Evolutionary conservation across 2,113 vertebrate species (phyloP).

Genomic region (Nannospalax galili): DNA sequence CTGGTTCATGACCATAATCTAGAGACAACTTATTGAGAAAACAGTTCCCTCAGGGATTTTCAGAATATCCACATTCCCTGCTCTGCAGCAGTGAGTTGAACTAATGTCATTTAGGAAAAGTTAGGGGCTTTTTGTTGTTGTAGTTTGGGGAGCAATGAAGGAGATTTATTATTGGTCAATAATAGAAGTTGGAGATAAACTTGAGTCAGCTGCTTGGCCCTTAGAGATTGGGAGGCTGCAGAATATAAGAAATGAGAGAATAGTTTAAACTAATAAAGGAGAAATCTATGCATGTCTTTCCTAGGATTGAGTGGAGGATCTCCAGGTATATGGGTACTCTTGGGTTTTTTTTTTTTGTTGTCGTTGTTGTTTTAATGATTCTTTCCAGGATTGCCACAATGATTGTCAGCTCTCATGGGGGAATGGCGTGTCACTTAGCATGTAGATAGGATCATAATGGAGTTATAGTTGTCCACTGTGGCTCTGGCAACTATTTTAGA

Average conservation of each 20-base stretch:
- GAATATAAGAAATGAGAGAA: not conserved
- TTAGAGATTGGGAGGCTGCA: too few relatives aligned
- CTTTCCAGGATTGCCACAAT: not conserved
- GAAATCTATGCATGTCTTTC: not conserved
- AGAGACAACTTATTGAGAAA: not conserved
- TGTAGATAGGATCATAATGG: not conserved
- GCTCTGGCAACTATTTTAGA: not conserved
- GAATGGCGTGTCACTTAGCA: not conserved
- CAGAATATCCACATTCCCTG: not conserved
- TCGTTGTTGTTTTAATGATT: not conserved
- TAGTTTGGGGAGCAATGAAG: not conserved
- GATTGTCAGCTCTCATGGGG: not conserved
- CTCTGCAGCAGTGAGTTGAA: not conserved
- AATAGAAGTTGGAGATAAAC: not conserved
- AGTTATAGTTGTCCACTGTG: not conserved
- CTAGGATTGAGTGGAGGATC: not conserved
- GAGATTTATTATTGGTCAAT: not conserved
- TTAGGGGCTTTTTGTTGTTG: not conserved
- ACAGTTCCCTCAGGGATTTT: not conserved
- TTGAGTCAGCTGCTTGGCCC: not conserved
- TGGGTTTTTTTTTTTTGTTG: too few relatives aligned
- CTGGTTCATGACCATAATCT: not conserved
- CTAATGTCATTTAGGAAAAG: not conserved
- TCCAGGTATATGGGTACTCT: not conserved
- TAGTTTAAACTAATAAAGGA: accelerated